Evolutionary conservation across 2,888 invertebrate species (phyloP).

Genomic region (Ochropleura plecta): DNA sequence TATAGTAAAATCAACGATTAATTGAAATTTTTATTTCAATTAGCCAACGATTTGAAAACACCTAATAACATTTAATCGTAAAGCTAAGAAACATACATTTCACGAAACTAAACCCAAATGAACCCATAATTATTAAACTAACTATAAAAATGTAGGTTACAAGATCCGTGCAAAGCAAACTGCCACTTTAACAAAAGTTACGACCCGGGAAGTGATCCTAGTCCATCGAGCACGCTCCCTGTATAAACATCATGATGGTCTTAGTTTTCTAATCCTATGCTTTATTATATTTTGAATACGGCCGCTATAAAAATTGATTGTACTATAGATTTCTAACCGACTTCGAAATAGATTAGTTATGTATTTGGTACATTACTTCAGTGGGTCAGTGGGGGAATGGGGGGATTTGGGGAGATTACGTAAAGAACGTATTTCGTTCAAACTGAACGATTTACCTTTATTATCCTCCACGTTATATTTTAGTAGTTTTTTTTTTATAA

Average conservation of each 20-base stretch:
- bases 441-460: slow-evolving; percentile 47
- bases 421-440: slow-evolving; percentile 25
- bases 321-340: slow-evolving; percentile 38
- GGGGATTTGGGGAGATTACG: slow-evolving; percentile 25
- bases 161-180: slow-evolving; percentile 61
- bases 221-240: slow-evolving; percentile 78
- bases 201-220: slow-evolving; percentile 83
- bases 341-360: slow-evolving; percentile 55
- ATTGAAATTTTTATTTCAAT: too few species aligned
- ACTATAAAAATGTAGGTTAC: slow-evolving; percentile 65
- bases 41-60: not conserved
- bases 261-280: slow-evolving; percentile 62
- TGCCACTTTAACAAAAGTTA: slow-evolving; percentile 76
- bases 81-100: slow-evolving; percentile 27
- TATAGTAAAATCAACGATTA: too few species aligned
- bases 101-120: slow-evolving; percentile 51
- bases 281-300: slow-evolving; percentile 66
- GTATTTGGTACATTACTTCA: slow-evolving; percentile 44
- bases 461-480: slow-evolving; percentile 11
- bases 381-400: slow-evolving; percentile 54
- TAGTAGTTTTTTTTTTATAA: not conserved
- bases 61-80: too few species aligned
- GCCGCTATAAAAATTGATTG: slow-evolving; percentile 55
- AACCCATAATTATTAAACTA: slow-evolving; percentile 44
- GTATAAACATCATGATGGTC: slow-evolving; percentile 69